Percentiles rank a stretch among this genome's conserved stretches.
Evolutionary conservation across 2,113 vertebrate genomes (phyloP).

Genomic region (Pardalotus punctatus): DNA sequence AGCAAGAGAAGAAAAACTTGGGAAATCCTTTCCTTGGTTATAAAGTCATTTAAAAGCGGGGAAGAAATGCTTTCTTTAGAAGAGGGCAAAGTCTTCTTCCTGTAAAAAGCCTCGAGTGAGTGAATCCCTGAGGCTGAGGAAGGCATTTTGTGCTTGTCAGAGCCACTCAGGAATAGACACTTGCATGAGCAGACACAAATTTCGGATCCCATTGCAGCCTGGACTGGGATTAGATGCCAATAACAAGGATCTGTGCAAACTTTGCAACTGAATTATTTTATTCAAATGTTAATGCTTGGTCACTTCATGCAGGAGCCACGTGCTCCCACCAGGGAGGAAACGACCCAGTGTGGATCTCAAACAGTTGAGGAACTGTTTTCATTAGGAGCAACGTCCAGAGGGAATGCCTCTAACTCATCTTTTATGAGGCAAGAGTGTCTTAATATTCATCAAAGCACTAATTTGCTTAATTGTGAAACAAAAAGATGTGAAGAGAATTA

Average conservation of each 20-base stretch:
- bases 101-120: not conserved
- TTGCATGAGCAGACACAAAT: not conserved
- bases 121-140: not conserved
- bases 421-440: not conserved
- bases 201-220: not conserved
- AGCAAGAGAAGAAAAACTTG: not conserved
- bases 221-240: not conserved
- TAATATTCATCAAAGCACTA: constrained; percentile 53
- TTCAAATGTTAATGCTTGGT: not conserved
- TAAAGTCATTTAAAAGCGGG: not conserved
- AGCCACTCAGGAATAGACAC: not conserved
- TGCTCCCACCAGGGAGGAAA: not conserved
- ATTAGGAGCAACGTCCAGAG: not conserved
- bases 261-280: not conserved
- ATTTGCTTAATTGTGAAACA: constrained; percentile 63
- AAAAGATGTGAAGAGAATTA: constrained; percentile 54
- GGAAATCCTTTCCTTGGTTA: not conserved
- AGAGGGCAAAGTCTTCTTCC: not conserved
- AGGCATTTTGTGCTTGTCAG: not conserved
- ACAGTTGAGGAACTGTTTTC: not conserved
- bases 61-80: not conserved
- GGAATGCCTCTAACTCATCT: constrained; percentile 44
- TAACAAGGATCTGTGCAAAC: not conserved
- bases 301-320: not conserved
- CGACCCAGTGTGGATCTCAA: not conserved